These are phyloP conservation scores for Todiramphus saurophagus DNA, from an alignment of 2,113 vertebrate genomes.

Conservation along the genomic window DNA sequence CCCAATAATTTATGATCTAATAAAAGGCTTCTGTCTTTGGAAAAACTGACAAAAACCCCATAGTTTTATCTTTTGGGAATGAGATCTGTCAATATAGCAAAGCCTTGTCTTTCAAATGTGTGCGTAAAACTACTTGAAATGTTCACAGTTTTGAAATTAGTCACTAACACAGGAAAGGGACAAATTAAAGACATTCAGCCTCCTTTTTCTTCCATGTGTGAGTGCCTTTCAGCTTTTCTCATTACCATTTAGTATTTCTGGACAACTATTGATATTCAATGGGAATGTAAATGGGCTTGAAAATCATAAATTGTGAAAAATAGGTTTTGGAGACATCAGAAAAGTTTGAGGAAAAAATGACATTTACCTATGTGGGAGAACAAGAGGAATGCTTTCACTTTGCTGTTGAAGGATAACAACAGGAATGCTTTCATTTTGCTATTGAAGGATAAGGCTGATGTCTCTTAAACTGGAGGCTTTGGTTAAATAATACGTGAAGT, in stretches of 20 bases:
- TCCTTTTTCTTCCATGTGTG: slow-evolving; percentile 12
- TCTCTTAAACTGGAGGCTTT: background rate
- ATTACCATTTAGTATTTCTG: slow-evolving; percentile 47
- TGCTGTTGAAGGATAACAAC: background rate
- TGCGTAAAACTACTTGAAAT: background rate
- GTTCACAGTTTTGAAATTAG: background rate
- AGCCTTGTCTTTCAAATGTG: background rate
- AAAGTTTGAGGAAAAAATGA: slow-evolving; percentile 38
- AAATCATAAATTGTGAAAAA: slow-evolving; percentile 54
- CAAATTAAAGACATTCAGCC: slow-evolving; percentile 22
- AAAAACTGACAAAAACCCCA: slow-evolving; percentile 34
- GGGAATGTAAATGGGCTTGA: slow-evolving; percentile 40
- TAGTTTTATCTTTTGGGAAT: slow-evolving; percentile 57
- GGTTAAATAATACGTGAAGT: background rate
- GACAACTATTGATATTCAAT: slow-evolving; percentile 60
- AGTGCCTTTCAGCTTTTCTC: slow-evolving; percentile 55
- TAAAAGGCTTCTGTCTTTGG: slow-evolving; percentile 58
- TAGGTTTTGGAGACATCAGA: background rate
- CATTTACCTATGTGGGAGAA: background rate
- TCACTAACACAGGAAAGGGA: background rate
- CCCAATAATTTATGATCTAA: slow-evolving; percentile 63
- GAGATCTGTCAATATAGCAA: background rate
- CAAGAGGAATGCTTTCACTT: background rate
- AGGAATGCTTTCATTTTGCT: background rate
- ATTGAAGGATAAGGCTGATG: background rate